Evolutionary conservation across 1,140 invertebrate species (phyloP).

Genomic region (Acromyrmex charruanus): DNA sequence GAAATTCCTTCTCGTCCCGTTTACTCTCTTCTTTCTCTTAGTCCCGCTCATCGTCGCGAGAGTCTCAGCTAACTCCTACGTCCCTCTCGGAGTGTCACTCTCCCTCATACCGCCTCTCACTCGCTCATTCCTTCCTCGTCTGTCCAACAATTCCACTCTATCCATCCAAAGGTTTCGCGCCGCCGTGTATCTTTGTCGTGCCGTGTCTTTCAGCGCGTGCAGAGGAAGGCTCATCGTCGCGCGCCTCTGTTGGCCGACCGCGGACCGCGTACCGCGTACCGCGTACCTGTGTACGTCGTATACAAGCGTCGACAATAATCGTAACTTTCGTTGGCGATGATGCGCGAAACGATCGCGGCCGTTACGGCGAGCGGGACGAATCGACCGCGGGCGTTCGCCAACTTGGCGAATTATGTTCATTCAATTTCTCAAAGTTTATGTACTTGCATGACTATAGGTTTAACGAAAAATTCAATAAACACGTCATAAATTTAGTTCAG

Average conservation of each 20-base stretch:
- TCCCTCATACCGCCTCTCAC: constrained; percentile 49
- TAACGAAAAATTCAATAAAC: neutral
- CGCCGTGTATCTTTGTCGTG: constrained; percentile 8
- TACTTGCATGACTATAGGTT: neutral
- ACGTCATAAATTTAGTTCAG: neutral
- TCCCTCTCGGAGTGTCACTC: constrained; percentile 29
- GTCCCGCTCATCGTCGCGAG: constrained; percentile 39
- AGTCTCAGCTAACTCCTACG: constrained; percentile 66
- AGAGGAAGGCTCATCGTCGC: constrained; percentile 30
- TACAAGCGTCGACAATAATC: constrained; percentile 68
- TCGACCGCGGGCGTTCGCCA: constrained; percentile 24
- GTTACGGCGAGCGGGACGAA: constrained; percentile 25
- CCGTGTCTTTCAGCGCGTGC: constrained; percentile 46
- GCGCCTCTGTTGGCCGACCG: constrained; percentile 52
- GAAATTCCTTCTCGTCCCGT: constrained; percentile 67
- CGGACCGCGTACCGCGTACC: neutral
- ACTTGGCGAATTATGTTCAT: constrained; percentile 26
- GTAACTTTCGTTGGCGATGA: constrained; percentile 73
- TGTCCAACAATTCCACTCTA: neutral
- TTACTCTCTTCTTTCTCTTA: constrained; percentile 65
- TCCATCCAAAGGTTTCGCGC: constrained; percentile 24
- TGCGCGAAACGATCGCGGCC: constrained; percentile 59
- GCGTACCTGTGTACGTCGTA: constrained; percentile 16
- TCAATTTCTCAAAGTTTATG: constrained; percentile 24
- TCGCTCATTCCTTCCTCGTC: constrained; percentile 14